phyloP scores from a whole-genome alignment of 2,797 vertebrate species.

The Hoplostethus mediterraneus region DNA sequence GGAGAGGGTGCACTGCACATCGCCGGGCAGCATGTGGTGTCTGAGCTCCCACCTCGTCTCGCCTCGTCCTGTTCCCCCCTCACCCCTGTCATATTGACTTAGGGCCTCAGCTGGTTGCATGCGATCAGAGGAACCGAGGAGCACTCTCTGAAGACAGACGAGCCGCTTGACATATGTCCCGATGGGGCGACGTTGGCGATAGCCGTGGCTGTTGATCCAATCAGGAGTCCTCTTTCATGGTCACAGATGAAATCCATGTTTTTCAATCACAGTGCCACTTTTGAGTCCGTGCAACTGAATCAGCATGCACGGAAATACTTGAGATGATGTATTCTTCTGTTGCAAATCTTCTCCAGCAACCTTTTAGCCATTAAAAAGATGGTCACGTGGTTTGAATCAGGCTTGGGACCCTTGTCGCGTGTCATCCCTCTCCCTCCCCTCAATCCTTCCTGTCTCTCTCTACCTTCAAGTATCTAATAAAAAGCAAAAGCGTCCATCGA shows the following conservation, averaged over 20 bases:
- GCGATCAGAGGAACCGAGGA: conserved; percentile 30
- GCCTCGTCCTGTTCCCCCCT: conserved; percentile 43
- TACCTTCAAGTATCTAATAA: conserved; percentile 38
- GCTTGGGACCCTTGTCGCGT: no score
- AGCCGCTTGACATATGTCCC: conserved; percentile 28
- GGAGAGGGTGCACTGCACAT: conserved; percentile 62
- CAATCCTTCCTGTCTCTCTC: not conserved
- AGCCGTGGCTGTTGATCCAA: not conserved
- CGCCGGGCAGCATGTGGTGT: conserved; percentile 47
- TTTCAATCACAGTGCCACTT: not conserved
- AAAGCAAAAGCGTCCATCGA: not conserved
- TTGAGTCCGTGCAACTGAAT: not conserved
- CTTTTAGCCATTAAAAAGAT: not conserved
- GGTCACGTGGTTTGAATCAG: no score
- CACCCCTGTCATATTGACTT: conserved; percentile 36
- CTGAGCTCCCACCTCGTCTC: conserved; percentile 46
- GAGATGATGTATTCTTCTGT: not conserved
- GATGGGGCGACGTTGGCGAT: conserved; percentile 14
- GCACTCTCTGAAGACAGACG: conserved; percentile 50
- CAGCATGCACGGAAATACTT: not conserved
- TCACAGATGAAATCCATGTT: not conserved
- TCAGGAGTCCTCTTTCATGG: not conserved
- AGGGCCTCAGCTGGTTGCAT: conserved; percentile 53
- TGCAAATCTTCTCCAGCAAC: not conserved
- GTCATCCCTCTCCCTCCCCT: no score